Evolutionary conservation across 1,140 invertebrate species (phyloP).

Genomic region (Drosophila novamexicana): DNA sequence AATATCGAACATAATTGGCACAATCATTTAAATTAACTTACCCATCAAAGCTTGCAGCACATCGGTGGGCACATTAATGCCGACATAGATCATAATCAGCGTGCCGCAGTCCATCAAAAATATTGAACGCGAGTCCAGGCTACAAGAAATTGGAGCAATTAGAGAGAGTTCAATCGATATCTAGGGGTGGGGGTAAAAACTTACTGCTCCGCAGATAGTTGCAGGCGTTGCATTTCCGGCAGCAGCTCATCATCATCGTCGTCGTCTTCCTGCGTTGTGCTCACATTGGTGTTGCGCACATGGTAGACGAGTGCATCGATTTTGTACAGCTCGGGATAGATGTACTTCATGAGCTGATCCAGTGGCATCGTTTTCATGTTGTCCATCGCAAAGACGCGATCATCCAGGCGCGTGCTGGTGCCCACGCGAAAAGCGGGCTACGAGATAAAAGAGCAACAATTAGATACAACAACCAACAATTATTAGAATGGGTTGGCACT

Average conservation of each 20-base stretch:
- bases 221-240: constrained; percentile 88
- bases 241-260: constrained; percentile 86
- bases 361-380: constrained; percentile 96
- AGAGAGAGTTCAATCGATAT: too few species aligned
- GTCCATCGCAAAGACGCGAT: constrained; percentile 96
- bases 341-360: constrained; percentile 90
- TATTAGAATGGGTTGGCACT: constrained; percentile 75
- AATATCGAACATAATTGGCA: background rate
- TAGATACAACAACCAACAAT: background rate
- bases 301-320: constrained; percentile 89
- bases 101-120: constrained; percentile 96
- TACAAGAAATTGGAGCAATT: constrained; percentile 50
- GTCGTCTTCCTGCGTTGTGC: constrained; percentile 83
- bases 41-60: constrained; percentile 91
- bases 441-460: constrained; percentile 23
- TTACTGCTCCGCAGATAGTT: constrained; percentile 89
- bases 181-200: constrained; percentile 12
- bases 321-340: constrained; percentile 98
- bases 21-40: constrained; percentile 44
- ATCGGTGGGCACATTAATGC: constrained; percentile 90
- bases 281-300: constrained; percentile 85
- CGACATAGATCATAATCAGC: constrained; percentile 94
- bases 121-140: constrained; percentile 93
- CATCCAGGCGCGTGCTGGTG: constrained; percentile 94
- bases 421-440: constrained; percentile 95